These are phyloP conservation scores for Meiosimyza decipiens DNA, from an alignment of 2,888 invertebrate species.

Conservation along the genomic window DNA sequence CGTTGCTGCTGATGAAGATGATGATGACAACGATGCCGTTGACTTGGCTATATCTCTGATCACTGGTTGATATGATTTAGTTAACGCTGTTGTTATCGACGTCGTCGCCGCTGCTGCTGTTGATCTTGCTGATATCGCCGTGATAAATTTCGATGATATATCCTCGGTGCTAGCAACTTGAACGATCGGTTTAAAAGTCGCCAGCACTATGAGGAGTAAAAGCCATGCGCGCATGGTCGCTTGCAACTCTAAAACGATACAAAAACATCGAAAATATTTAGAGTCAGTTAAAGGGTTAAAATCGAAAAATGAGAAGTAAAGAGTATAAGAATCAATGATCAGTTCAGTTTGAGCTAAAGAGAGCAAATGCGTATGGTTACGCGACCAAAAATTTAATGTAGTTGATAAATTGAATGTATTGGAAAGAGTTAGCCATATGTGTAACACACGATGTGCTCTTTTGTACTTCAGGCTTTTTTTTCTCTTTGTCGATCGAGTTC, in stretches of 20 bases:
- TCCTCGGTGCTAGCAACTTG: constrained; percentile 69
- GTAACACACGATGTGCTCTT: not conserved
- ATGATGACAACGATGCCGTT: constrained; percentile 33
- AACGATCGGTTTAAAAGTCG: constrained; percentile 67
- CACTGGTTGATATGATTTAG: constrained; percentile 51
- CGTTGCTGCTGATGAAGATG: constrained; percentile 18
- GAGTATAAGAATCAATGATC: not conserved
- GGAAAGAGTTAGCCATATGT: not conserved
- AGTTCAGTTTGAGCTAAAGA: not conserved
- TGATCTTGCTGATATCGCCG: constrained; percentile 56
- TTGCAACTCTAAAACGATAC: constrained; percentile 67
- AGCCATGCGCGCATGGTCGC: constrained; percentile 69
- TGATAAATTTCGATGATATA: constrained; percentile 62
- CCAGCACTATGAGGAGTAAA: constrained; percentile 68
- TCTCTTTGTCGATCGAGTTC: not conserved
- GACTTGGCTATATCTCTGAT: constrained; percentile 45
- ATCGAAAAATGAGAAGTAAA: constrained; percentile 33
- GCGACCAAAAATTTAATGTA: too few species aligned
- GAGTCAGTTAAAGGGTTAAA: constrained; percentile 59
- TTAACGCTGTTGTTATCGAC: constrained; percentile 47
- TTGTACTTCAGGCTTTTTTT: not conserved
- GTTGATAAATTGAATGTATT: not conserved
- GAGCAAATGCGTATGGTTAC: not conserved
- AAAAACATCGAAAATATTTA: constrained; percentile 58
- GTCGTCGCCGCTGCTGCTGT: constrained; percentile 41